Evolutionary conservation across 1,140 invertebrate species (phyloP).

Genomic region (Tyrophagus putrescentiae): DNA sequence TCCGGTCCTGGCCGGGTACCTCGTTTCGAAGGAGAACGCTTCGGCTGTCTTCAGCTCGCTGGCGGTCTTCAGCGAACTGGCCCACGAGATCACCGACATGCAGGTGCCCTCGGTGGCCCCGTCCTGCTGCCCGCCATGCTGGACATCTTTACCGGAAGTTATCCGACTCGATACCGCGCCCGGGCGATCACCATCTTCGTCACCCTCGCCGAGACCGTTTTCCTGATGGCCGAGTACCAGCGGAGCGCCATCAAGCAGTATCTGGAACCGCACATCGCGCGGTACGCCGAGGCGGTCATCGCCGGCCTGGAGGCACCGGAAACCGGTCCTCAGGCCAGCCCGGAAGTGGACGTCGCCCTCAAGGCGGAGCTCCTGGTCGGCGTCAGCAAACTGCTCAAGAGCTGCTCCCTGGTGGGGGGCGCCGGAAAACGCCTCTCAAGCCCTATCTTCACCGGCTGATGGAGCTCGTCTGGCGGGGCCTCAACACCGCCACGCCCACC

Average conservation of each 20-base stretch:
- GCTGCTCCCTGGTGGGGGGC: too few species aligned
- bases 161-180: slow-evolving; percentile 44
- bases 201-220: slow-evolving; percentile 43
- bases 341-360: slow-evolving; percentile 43
- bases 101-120: slow-evolving; percentile 56
- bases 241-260: slow-evolving; percentile 32
- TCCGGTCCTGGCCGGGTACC: slow-evolving; percentile 48
- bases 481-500: slow-evolving; percentile 50
- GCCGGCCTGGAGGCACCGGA: slow-evolving; percentile 45
- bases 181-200: slow-evolving; percentile 52
- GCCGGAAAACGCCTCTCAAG: slow-evolving; percentile 47
- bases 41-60: slow-evolving; percentile 57
- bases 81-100: slow-evolving; percentile 49
- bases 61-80: slow-evolving; percentile 55
- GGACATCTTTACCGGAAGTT: slow-evolving; percentile 49
- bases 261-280: slow-evolving; percentile 44
- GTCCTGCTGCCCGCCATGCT: slow-evolving; percentile 60
- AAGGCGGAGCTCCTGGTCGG: slow-evolving; percentile 51
- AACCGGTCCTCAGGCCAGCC: slow-evolving; percentile 16
- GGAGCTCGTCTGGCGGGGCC: slow-evolving; percentile 51
- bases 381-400: slow-evolving; percentile 21
- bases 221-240: slow-evolving; percentile 42
- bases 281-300: slow-evolving; percentile 54
- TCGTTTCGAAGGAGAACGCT: slow-evolving; percentile 35
- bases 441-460: slow-evolving; percentile 49